Percentiles rank a stretch among this genome's conserved stretches.
phyloP scores from a whole-genome alignment of 1,140 invertebrate genomes.

The Sinella curviseta region DNA sequence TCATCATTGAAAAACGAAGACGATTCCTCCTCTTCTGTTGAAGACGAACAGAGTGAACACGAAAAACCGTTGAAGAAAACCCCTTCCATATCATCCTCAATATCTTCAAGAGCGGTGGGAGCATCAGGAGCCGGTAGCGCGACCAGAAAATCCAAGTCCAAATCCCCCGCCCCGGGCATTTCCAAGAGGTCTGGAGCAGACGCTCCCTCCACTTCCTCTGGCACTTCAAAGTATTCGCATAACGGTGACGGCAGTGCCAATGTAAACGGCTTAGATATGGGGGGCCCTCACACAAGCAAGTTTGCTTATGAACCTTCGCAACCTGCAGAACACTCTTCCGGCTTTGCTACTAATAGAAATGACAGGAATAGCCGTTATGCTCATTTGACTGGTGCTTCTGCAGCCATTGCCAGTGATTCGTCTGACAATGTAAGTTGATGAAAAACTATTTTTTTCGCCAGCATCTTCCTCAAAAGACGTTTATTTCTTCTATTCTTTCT shows the following conservation, averaged over 20 bases:
- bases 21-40: background rate
- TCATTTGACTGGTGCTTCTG: background rate
- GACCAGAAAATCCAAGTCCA: background rate
- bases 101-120: background rate
- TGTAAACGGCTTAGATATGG: slow-evolving; percentile 37
- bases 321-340: background rate
- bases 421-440: slow-evolving; percentile 30
- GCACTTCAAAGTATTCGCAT: background rate
- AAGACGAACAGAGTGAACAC: slow-evolving; percentile 6
- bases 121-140: background rate
- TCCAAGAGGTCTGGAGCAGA: background rate
- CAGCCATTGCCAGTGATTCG: slow-evolving; percentile 23
- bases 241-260: background rate
- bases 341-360: background rate
- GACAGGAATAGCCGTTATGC: background rate
- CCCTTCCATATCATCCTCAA: background rate
- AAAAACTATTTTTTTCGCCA: background rate
- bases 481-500: background rate
- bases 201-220: background rate
- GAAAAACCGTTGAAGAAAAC: background rate
- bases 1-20: slow-evolving; percentile 9
- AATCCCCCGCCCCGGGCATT: background rate
- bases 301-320: slow-evolving; percentile 13
- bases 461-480: background rate
- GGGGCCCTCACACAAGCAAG: slow-evolving; percentile 41